A percentile compares a stretch with the other conserved stretches of the same genome.
Conservation (phyloP, 2,888 invertebrate genomes). For the Nephrotoma flavescens region DNA sequence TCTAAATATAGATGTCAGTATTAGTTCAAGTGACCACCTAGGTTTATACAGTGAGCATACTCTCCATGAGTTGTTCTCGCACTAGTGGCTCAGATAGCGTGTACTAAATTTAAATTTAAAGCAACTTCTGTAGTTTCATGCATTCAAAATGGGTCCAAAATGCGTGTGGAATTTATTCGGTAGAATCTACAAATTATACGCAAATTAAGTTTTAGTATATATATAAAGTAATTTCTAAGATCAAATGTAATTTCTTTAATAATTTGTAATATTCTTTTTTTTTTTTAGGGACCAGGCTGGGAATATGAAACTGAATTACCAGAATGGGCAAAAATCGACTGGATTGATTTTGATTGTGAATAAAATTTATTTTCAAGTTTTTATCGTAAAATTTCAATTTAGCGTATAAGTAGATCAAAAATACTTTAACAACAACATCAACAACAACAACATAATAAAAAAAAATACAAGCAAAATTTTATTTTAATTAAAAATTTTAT, state of each 20-base stretch:
- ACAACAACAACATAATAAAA: background rate
- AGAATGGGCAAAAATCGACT: slow-evolving; percentile 79
- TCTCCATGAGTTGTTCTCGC: no score
- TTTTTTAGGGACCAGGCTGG: slow-evolving; percentile 78
- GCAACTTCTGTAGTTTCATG: no score
- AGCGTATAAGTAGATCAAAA: background rate
- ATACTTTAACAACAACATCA: background rate
- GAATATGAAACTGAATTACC: slow-evolving; percentile 85
- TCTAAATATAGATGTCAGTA: no score
- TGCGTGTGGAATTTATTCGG: no score
- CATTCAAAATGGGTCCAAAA: no score
- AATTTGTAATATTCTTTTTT: slow-evolving; percentile 9
- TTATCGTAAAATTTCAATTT: background rate
- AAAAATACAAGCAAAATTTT: background rate
- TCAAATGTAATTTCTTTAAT: background rate
- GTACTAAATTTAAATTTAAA: no score
- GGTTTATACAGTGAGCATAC: no score
- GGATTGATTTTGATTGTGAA: slow-evolving; percentile 52
- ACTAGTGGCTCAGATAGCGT: no score
- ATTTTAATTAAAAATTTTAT: background rate
- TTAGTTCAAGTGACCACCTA: no score
- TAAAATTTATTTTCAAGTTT: slow-evolving; percentile 7
- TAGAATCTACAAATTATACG: no score
- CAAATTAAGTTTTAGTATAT: no score
- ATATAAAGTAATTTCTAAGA: no score